Percentiles rank a stretch among this genome's conserved stretches.
Evolutionary conservation across 2,797 vertebrate genomes (phyloP).

Genomic region (Acridotheres tristis): DNA sequence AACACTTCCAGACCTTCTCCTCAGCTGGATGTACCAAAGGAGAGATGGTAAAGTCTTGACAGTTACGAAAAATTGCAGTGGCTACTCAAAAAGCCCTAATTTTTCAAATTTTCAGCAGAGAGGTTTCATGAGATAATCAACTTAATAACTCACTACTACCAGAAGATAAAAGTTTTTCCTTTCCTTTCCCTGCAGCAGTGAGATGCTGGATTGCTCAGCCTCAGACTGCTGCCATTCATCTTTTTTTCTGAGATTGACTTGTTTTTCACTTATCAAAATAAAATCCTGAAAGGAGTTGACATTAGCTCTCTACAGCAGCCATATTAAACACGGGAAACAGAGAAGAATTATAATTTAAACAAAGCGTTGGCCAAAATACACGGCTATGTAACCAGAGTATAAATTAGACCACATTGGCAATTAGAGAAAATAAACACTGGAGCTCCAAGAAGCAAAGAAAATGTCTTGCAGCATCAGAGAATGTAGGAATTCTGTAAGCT

Average conservation of each 20-base stretch:
- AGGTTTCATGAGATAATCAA: neutral
- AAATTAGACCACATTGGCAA: neutral
- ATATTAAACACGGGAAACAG: neutral
- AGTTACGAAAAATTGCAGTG: neutral
- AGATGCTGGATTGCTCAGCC: neutral
- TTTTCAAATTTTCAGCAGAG: neutral
- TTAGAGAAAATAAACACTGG: neutral
- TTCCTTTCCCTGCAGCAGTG: neutral
- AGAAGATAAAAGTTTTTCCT: neutral
- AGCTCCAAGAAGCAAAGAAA: neutral
- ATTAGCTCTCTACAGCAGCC: neutral
- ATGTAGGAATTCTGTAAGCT: neutral
- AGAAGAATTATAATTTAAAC: neutral
- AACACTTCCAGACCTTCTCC: neutral
- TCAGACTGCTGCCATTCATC: neutral
- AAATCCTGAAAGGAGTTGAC: neutral
- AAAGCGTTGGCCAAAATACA: neutral
- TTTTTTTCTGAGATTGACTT: neutral
- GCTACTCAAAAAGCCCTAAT: neutral
- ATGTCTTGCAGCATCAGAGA: neutral
- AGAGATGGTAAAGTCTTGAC: neutral
- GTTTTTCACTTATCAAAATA: neutral
- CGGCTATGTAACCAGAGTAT: neutral
- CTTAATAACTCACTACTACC: neutral
- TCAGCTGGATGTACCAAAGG: neutral